Conservation (phyloP, 2,888 invertebrate genomes). For the Chrysolina oricalcia region DNA sequence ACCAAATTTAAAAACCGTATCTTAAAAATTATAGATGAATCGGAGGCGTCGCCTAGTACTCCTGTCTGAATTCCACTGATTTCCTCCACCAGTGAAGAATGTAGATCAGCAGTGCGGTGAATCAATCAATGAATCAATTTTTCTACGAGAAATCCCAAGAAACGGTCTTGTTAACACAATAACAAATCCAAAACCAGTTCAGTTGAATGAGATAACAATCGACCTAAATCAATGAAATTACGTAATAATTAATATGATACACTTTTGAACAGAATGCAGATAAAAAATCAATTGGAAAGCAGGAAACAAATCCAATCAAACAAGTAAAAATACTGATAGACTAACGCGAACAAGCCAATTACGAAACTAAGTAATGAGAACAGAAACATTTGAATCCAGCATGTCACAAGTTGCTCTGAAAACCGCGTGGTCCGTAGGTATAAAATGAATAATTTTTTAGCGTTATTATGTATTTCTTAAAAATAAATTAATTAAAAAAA, state of each 20-base stretch:
- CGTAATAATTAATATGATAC: background rate
- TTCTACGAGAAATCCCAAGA: no score
- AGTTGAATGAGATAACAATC: background rate
- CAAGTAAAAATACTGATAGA: constrained; percentile 39
- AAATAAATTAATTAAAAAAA: no score
- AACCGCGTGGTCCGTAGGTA: no score
- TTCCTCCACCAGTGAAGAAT: no score
- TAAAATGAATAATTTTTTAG: no score
- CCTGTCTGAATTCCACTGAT: no score
- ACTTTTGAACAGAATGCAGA: constrained; percentile 23
- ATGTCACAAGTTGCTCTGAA: background rate
- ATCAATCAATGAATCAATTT: no score
- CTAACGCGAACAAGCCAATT: constrained; percentile 40
- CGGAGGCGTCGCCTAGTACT: no score
- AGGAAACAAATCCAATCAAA: constrained; percentile 46
- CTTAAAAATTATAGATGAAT: no score
- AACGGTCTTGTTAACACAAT: background rate
- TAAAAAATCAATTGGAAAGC: constrained; percentile 37
- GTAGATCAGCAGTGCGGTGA: no score
- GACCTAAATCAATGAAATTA: background rate
- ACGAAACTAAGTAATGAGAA: constrained; percentile 25
- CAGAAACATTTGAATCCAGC: background rate
- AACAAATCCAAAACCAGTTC: background rate
- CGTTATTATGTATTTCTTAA: no score
- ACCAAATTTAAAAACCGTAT: no score